These are phyloP conservation scores for Epizoanthus fatuus DNA, from an alignment of 92 coral and sea anemone species.

Conservation along the genomic window DNA sequence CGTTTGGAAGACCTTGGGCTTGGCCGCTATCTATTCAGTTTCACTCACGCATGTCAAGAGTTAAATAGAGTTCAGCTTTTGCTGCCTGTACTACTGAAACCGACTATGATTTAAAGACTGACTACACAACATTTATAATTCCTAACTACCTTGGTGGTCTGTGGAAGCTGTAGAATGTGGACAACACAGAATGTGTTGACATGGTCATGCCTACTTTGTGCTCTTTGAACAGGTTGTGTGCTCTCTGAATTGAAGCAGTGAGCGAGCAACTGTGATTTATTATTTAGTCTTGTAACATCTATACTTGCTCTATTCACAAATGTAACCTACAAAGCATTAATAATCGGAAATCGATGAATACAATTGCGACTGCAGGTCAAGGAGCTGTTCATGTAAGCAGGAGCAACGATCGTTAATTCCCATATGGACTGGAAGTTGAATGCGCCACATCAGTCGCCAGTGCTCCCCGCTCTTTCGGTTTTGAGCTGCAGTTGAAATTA, in stretches of 20 bases:
- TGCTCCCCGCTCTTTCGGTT: neutral
- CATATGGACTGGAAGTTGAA: constrained; percentile 15
- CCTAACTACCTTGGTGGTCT: constrained; percentile 26
- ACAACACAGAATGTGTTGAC: neutral
- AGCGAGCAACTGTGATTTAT: neutral
- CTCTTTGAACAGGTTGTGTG: neutral
- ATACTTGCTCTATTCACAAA: neutral
- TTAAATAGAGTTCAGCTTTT: neutral
- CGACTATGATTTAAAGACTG: neutral
- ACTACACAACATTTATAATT: neutral
- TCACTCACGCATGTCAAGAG: constrained; percentile 24
- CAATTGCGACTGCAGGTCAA: constrained; percentile 21
- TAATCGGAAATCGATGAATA: neutral
- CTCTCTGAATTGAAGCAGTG: neutral
- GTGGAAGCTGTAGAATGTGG: constrained; percentile 4
- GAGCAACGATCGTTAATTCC: constrained; percentile 14
- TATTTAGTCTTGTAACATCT: neutral
- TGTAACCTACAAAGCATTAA: neutral
- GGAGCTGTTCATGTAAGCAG: constrained; percentile 36
- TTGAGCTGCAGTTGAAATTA: neutral
- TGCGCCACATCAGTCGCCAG: neutral
- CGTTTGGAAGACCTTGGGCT: neutral
- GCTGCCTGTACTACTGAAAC: neutral
- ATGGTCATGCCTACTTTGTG: neutral
- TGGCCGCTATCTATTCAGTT: constrained; percentile 36